Percentiles rank a stretch among this genome's conserved stretches.
Evolutionary conservation across 2,113 vertebrate genomes (phyloP).

Genomic region (Trematomus loennbergii): DNA sequence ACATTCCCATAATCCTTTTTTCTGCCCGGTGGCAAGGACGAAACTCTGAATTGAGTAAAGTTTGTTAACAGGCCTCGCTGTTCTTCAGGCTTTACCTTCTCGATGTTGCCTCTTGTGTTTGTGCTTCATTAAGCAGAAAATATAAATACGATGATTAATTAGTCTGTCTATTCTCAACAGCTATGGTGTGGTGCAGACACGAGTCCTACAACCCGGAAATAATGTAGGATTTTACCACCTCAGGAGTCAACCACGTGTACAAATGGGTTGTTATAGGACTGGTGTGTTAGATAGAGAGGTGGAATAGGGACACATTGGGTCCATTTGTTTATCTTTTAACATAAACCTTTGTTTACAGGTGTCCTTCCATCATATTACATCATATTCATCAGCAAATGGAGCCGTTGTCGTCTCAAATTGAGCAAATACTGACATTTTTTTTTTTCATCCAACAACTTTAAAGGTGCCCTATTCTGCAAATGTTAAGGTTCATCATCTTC

Average conservation of each 20-base stretch:
- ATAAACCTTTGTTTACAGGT: neutral
- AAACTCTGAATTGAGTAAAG: neutral
- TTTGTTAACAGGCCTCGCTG: neutral
- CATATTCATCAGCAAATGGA: neutral
- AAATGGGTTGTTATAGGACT: neutral
- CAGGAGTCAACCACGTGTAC: too few species aligned
- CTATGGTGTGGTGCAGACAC: too few species aligned
- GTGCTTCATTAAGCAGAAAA: neutral
- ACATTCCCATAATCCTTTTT: slow-evolving; percentile 21
- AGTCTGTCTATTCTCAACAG: neutral
- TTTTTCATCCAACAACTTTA: too few species aligned
- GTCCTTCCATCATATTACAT: neutral
- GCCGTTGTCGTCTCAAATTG: neutral
- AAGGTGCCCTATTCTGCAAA: too few species aligned
- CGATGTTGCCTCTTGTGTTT: neutral
- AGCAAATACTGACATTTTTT: too few species aligned
- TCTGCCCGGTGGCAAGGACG: slow-evolving; percentile 21
- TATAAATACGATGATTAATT: neutral
- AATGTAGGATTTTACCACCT: neutral
- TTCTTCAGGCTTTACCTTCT: neutral
- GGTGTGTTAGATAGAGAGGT: neutral
- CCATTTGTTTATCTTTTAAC: neutral
- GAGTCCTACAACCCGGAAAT: neutral
- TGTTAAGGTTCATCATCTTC: too few species aligned
- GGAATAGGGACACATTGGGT: neutral